phyloP scores from a whole-genome alignment of 1,140 invertebrate genomes.

The Drosophila sp. region DNA sequence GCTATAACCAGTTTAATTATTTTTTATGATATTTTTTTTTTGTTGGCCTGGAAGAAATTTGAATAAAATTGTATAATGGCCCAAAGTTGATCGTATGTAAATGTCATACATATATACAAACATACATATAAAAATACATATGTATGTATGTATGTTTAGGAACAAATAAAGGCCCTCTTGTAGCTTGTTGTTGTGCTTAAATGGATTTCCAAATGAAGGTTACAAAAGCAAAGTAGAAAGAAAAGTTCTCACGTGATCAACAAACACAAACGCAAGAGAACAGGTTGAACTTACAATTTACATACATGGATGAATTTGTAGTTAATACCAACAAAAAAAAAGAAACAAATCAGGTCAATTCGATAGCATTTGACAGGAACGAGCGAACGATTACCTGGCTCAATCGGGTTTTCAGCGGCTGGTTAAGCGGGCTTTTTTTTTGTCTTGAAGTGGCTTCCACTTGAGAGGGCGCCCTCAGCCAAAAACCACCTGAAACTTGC shows the following conservation, averaged over 20 bases:
- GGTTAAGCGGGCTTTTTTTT: slow-evolving; percentile 43
- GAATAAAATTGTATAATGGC: slow-evolving; percentile 75
- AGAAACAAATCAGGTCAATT: slow-evolving; percentile 34
- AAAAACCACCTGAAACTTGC: slow-evolving; percentile 65
- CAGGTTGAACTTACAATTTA: slow-evolving; percentile 60
- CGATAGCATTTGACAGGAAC: slow-evolving; percentile 47
- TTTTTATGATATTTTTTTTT: slow-evolving; percentile 67
- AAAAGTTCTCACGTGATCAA: slow-evolving; percentile 56
- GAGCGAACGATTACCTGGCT: slow-evolving; percentile 40
- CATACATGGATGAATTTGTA: background rate
- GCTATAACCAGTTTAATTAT: slow-evolving; percentile 80
- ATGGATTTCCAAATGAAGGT: slow-evolving; percentile 53
- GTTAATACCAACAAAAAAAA: background rate
- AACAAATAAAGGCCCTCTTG: slow-evolving; percentile 49
- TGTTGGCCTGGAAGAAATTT: slow-evolving; percentile 50
- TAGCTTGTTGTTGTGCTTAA: slow-evolving; percentile 48
- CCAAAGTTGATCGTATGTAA: slow-evolving; percentile 20
- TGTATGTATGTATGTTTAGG: slow-evolving; percentile 36
- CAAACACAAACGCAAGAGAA: slow-evolving; percentile 30
- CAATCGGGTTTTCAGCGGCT: slow-evolving; percentile 33
- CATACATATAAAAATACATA: slow-evolving; percentile 22
- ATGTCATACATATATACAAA: slow-evolving; percentile 22
- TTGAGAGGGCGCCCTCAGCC: slow-evolving; percentile 56
- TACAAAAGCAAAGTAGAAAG: slow-evolving; percentile 10
- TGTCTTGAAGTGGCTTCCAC: slow-evolving; percentile 42